These are phyloP conservation scores for Ascaphus truei DNA, from an alignment of 2,113 vertebrate species.

Conservation along the genomic window DNA sequence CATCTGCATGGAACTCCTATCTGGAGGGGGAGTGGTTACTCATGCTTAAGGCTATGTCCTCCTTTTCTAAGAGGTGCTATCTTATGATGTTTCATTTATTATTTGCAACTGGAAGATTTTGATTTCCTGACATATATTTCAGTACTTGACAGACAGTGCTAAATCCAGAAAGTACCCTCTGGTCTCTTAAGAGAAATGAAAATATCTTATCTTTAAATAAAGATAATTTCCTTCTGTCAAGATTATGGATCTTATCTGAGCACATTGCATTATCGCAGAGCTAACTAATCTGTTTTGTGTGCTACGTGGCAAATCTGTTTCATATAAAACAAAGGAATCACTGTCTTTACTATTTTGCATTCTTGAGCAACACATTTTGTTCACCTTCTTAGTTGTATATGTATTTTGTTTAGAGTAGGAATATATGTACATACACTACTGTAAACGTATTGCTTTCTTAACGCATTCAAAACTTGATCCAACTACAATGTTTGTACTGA, in stretches of 20 bases:
- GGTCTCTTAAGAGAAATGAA: constrained; percentile 35
- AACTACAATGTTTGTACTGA: too few species aligned
- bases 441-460: too few species aligned
- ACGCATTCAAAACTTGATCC: too few species aligned
- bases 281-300: constrained; percentile 17
- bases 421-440: too few species aligned
- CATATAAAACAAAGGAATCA: constrained; percentile 13
- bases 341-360: constrained; percentile 8
- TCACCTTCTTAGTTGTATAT: not conserved
- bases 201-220: constrained; percentile 38
- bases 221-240: constrained; percentile 36
- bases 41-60: too few species aligned
- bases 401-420: too few species aligned
- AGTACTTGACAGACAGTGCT: constrained; percentile 12
- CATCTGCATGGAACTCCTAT: too few species aligned
- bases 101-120: not conserved
- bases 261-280: constrained; percentile 9
- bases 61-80: too few species aligned
- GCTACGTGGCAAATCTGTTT: constrained; percentile 4
- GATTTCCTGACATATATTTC: not conserved
- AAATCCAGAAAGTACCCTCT: constrained; percentile 25
- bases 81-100: not conserved
- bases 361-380: not conserved
- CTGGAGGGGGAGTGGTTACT: too few species aligned
- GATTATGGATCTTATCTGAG: constrained; percentile 30